Evolutionary conservation across 2,113 vertebrate genomes (phyloP), one percentile per base, ranked within the genome.

Genomic region (Grammomys dolichurus): DNA sequence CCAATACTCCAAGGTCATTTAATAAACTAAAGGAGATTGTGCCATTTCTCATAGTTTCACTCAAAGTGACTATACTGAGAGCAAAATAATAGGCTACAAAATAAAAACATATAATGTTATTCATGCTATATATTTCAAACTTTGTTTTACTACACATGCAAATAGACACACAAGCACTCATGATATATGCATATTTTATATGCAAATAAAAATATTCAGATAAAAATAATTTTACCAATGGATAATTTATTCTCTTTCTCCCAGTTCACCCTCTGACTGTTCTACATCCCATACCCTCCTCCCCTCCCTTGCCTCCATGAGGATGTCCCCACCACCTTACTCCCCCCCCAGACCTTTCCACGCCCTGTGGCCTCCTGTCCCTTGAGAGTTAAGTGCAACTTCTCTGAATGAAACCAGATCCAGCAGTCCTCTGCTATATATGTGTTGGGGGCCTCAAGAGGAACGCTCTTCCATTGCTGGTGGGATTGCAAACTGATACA

Each of bases 61-160:
- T 51, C 67, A 94, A 40, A 96, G 89, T 13, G 87, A 75, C 60
- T 46, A 98, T 72, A 92, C 82, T 95, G 58, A 98, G 93, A 91
- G 94, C 73, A 96, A 96, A 98, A 92, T 98, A 97, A 95, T 98
- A 97, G 22, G 88, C 97, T 98, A 95, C 31, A 92, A 97, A 90
- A 96, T 46, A 98, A 92, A 97, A 94, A 94, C 43, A 51, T 3
- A 90, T 7, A 84, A 80, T 51, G 8, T 9, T 72, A 87, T 70
- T 96, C 51, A 90, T 13, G 67, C 87, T 70, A 82, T 70, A 82
- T 54, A 75, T 77, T 94, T 89, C 40, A 81, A 94, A 40, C 4
- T n/a, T 69, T 69, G 33, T 51, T 93, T 97, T 91, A 16, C 8
- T 63, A 76, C 31, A 51, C 51, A 88, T 73, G 9, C 1, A 96